Conservation (phyloP, 2,888 invertebrate genomes). For the Parasteatoda lunata region DNA sequence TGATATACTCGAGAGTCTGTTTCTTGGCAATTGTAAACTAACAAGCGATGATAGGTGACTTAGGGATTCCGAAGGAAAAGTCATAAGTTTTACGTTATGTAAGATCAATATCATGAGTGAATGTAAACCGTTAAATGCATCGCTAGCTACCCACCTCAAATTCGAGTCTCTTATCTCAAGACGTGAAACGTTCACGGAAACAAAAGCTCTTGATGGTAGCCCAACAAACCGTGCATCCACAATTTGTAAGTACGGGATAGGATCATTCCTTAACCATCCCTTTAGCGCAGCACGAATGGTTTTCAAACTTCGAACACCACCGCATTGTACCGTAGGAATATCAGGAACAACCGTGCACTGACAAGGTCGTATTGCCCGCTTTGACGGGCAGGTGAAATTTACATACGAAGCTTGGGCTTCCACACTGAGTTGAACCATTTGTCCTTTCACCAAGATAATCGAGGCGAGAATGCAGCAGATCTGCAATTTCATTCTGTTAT, state of each 20-base stretch:
- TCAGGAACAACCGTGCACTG: slow-evolving; percentile 40
- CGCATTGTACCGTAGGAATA: slow-evolving; percentile 54
- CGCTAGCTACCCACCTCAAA: slow-evolving; percentile 33
- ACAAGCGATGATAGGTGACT: slow-evolving; percentile 35
- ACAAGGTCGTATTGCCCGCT: slow-evolving; percentile 46
- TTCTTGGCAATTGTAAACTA: slow-evolving; percentile 35
- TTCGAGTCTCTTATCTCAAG: slow-evolving; percentile 47
- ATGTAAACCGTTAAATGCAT: slow-evolving; percentile 55
- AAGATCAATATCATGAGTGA: slow-evolving; percentile 36
- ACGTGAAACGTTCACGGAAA: slow-evolving; percentile 41
- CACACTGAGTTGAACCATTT: slow-evolving; percentile 13
- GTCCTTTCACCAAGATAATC: slow-evolving; percentile 32
- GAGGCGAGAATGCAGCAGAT: slow-evolving; percentile 35
- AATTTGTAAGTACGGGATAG: slow-evolving; percentile 52
- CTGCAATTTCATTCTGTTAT: slow-evolving; percentile 53
- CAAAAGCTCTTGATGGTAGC: slow-evolving; percentile 51
- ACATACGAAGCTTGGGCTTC: slow-evolving; percentile 8
- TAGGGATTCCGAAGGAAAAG: slow-evolving; percentile 41
- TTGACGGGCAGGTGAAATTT: slow-evolving; percentile 53
- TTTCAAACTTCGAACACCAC: slow-evolving; percentile 26
- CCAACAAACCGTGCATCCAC: slow-evolving; percentile 41
- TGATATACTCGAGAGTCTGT: slow-evolving; percentile 20
- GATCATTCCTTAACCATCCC: slow-evolving; percentile 14
- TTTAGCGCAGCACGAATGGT: slow-evolving; percentile 33
- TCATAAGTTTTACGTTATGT: slow-evolving; percentile 41